Evolutionary conservation across 35 echinoderm and acorn worm genomes (phyloP).

Genomic region (Patiria miniata): DNA sequence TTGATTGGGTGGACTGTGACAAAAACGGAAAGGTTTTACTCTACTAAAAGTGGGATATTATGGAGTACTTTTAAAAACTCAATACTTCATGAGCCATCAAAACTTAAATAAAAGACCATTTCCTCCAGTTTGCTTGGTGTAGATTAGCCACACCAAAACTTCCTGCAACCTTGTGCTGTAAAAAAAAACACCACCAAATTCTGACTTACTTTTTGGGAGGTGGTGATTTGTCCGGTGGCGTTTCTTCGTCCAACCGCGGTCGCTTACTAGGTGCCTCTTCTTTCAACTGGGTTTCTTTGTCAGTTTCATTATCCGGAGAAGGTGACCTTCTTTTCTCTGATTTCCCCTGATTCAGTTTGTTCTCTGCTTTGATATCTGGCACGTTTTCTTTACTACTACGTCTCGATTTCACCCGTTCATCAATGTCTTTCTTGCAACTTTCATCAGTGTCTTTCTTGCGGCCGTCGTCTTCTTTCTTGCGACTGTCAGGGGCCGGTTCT

Average conservation of each 20-base stretch:
- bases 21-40: too few species aligned
- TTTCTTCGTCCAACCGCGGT: slow-evolving; percentile 4
- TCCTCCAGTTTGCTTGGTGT: too few species aligned
- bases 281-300: not conserved
- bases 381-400: slow-evolving; percentile 39
- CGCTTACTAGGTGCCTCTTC: slow-evolving; percentile 25
- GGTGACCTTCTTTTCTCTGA: slow-evolving; percentile 37
- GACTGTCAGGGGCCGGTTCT: not conserved
- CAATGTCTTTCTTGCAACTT: slow-evolving; percentile 3
- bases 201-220: not conserved
- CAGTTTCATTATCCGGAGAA: slow-evolving; percentile 38
- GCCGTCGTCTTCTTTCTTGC: not conserved
- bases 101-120: too few species aligned
- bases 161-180: too few species aligned
- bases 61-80: too few species aligned
- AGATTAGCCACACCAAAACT: too few species aligned
- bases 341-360: not conserved
- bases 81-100: too few species aligned
- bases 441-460: not conserved
- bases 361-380: slow-evolving; percentile 32
- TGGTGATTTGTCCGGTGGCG: not conserved
- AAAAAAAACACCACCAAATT: too few species aligned
- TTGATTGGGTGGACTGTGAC: too few species aligned
- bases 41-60: too few species aligned
- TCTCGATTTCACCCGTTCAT: slow-evolving; percentile 9